Percentiles rank a stretch among this genome's conserved stretches.
Evolutionary conservation across 2,888 invertebrate genomes (phyloP).

Genomic region (Parnassius glacialis): DNA sequence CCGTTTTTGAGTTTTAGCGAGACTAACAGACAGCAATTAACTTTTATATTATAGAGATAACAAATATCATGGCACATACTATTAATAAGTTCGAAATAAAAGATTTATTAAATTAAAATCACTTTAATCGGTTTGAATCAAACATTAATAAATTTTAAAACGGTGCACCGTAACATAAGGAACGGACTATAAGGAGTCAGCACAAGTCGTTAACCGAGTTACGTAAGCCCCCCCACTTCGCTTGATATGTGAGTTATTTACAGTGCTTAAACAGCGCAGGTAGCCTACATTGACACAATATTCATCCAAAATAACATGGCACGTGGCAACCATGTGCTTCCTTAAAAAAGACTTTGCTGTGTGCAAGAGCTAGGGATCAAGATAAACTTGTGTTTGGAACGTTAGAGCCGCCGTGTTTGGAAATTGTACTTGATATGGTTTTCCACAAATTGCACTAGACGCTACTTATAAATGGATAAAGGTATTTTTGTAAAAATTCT

Average conservation of each 20-base stretch:
- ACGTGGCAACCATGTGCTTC: not conserved
- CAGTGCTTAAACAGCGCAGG: conserved; percentile 5
- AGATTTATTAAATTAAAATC: too few relatives aligned
- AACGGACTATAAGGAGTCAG: not conserved
- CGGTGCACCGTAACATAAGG: not conserved
- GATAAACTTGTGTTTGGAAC: not conserved
- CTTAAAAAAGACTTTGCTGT: not conserved
- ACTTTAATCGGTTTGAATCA: too few relatives aligned
- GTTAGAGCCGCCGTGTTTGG: conserved; percentile 3
- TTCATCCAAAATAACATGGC: conserved; percentile 7
- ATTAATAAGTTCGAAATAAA: too few relatives aligned
- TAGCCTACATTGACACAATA: conserved; percentile 7
- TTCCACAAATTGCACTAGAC: not conserved
- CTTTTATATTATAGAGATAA: too few relatives aligned
- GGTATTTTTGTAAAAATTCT: conserved; percentile 11
- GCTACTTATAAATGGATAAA: conserved; percentile 3
- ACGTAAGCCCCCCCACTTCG: conserved; percentile 4
- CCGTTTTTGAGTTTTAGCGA: too few relatives aligned
- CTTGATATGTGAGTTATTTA: conserved; percentile 14
- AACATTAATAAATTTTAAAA: not conserved
- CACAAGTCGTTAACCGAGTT: conserved; percentile 6
- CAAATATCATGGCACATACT: too few relatives aligned
- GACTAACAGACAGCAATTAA: too few relatives aligned
- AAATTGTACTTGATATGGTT: conserved; percentile 10
- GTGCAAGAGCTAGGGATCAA: not conserved